Percentiles rank a stretch among this genome's conserved stretches.
phyloP scores from a whole-genome alignment of 2,113 vertebrate species.

The Elephas maximus region DNA sequence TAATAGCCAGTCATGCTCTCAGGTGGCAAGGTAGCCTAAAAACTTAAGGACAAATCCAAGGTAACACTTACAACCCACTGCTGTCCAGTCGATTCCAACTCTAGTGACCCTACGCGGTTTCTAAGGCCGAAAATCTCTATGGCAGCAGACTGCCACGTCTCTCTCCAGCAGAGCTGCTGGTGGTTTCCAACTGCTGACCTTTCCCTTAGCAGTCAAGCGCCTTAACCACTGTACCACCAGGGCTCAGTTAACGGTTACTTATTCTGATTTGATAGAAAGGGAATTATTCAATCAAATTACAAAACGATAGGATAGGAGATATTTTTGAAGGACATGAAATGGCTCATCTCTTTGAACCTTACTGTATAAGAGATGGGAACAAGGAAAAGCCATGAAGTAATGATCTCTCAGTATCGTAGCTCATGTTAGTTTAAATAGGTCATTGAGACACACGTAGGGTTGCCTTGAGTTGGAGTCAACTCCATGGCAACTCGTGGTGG shows the following conservation, averaged over 20 bases:
- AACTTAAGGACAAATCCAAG: neutral
- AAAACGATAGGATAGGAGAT: neutral
- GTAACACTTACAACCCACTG: no score
- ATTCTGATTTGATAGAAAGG: neutral
- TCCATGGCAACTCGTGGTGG: no score
- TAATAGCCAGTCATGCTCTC: neutral
- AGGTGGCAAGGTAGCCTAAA: neutral
- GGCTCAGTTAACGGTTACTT: neutral
- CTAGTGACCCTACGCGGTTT: no score
- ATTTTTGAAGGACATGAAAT: neutral
- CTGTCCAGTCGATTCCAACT: no score
- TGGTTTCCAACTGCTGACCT: no score
- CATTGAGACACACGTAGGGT: no score
- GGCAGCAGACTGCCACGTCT: no score
- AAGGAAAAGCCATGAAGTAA: neutral
- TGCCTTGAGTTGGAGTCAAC: no score
- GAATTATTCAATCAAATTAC: neutral
- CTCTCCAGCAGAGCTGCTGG: no score
- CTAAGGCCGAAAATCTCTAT: no score
- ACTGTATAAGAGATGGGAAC: neutral
- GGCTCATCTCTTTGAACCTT: neutral
- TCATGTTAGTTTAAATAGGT: neutral
- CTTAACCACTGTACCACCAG: no score
- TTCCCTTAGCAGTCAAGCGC: no score
- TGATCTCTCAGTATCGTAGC: neutral